Percentiles rank a stretch among this genome's conserved stretches.
Evolutionary conservation across 2,113 vertebrate genomes (phyloP).

Genomic region (Cettia cetti): DNA sequence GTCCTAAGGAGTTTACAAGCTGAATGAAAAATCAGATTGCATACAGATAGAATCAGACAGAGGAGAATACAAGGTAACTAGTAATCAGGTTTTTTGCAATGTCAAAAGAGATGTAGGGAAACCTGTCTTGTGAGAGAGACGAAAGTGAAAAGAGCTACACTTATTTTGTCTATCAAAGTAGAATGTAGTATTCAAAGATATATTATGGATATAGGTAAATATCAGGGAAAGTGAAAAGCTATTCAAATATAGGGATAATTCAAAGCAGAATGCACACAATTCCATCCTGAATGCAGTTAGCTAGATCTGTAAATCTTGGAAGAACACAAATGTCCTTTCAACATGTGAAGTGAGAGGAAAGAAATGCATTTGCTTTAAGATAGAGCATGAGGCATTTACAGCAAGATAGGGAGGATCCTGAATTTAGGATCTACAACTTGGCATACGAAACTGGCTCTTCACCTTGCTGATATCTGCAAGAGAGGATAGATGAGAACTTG

Average conservation of each 20-base stretch:
- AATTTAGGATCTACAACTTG: neutral
- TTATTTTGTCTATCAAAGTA: neutral
- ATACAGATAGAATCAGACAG: neutral
- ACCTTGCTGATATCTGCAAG: neutral
- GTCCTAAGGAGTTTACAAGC: neutral
- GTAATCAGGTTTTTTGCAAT: neutral
- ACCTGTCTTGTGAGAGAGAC: neutral
- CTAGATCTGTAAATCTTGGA: neutral
- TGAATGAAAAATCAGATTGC: neutral
- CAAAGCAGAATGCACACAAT: neutral
- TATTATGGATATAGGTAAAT: neutral
- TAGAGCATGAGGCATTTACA: neutral
- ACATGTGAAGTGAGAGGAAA: neutral
- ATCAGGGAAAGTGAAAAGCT: neutral
- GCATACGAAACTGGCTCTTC: neutral
- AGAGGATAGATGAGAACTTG: neutral
- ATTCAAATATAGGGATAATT: neutral
- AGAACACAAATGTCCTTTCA: neutral
- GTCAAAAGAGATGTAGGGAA: neutral
- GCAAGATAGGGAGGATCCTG: neutral
- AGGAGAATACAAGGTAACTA: neutral
- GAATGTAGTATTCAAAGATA: neutral
- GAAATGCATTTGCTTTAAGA: neutral
- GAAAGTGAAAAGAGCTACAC: neutral
- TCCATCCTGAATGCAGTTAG: neutral